Evolutionary conservation across 1,140 invertebrate species (phyloP).

Genomic region (Drosophila orena): DNA sequence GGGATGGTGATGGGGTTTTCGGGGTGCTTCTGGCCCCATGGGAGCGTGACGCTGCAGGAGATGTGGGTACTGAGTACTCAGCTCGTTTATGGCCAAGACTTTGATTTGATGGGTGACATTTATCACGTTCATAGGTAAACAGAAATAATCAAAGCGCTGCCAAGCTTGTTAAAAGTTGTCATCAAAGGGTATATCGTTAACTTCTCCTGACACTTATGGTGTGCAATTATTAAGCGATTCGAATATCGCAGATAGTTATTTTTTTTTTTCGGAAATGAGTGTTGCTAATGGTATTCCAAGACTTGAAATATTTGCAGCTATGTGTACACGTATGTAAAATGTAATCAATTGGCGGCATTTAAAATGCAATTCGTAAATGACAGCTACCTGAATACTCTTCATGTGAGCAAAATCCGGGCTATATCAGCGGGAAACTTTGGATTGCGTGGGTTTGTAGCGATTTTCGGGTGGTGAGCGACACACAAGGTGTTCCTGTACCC

Average conservation of each 20-base stretch:
- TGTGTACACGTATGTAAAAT: neutral
- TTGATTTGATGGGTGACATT: slow-evolving; percentile 7
- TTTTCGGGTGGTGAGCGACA: neutral
- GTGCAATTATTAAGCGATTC: no score
- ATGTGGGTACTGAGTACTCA: slow-evolving; percentile 19
- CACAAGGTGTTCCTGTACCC: neutral
- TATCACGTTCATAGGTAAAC: no score
- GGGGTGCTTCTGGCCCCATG: neutral
- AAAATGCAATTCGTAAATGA: neutral
- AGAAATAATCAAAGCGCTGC: neutral
- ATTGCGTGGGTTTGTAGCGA: neutral
- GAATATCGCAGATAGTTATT: no score
- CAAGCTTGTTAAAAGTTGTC: neutral
- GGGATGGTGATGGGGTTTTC: neutral
- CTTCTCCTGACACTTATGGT: no score
- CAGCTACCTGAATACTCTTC: neutral
- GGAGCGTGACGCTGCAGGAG: slow-evolving; percentile 24
- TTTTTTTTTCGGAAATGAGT: no score
- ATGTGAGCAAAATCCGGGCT: slow-evolving; percentile 1
- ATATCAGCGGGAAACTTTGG: slow-evolving; percentile 7
- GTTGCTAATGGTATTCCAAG: no score
- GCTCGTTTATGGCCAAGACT: slow-evolving; percentile 19
- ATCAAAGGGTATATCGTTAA: no score
- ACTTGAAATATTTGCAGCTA: neutral
- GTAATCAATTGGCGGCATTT: neutral